A percentile compares a stretch with the other conserved stretches of the same genome.
Evolutionary conservation across 2,797 vertebrate genomes (phyloP).

Genomic region (Eupleurogrammus muticus): DNA sequence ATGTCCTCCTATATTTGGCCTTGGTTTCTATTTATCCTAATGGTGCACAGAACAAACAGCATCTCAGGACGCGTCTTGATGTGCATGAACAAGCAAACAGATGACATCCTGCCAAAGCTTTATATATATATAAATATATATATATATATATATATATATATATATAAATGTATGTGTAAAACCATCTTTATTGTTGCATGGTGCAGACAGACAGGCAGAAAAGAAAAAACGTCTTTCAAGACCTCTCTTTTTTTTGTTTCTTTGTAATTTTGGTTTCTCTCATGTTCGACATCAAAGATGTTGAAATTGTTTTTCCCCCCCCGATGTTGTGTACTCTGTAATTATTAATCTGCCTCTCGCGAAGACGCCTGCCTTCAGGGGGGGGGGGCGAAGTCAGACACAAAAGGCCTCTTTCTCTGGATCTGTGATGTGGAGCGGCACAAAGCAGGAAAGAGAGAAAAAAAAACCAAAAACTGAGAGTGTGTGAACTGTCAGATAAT

Average conservation of each 20-base stretch:
- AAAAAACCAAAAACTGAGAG: conserved; percentile 68
- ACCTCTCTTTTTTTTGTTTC: conserved; percentile 78
- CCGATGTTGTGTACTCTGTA: conserved; percentile 85
- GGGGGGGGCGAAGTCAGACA: conserved; percentile 83
- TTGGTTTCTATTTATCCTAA: conserved; percentile 65
- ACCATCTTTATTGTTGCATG: too few species aligned
- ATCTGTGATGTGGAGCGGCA: conserved; percentile 80
- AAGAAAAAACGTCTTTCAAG: conserved; percentile 76
- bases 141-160: too few species aligned
- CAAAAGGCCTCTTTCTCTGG: conserved; percentile 81
- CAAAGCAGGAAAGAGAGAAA: conserved; percentile 55
- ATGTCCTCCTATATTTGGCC: conserved; percentile 68
- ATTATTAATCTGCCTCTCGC: conserved; percentile 87
- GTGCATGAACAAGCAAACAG: conserved; percentile 64
- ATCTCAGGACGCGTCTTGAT: conserved; percentile 41
- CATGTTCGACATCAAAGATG: conserved; percentile 87
- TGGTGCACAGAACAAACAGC: conserved; percentile 63
- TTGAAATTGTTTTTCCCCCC: conserved; percentile 84
- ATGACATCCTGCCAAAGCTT: conserved; percentile 51
- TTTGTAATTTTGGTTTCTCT: conserved; percentile 87
- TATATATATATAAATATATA: conserved; percentile 56
- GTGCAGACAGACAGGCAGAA: conserved; percentile 63
- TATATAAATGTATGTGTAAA: too few species aligned
- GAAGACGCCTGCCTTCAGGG: conserved; percentile 82
- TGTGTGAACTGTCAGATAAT: conserved; percentile 76